A percentile compares a stretch with the other conserved stretches of the same genome.
Evolutionary conservation across 1,140 invertebrate species (phyloP).

Genomic region (Hycleus cichorii): DNA sequence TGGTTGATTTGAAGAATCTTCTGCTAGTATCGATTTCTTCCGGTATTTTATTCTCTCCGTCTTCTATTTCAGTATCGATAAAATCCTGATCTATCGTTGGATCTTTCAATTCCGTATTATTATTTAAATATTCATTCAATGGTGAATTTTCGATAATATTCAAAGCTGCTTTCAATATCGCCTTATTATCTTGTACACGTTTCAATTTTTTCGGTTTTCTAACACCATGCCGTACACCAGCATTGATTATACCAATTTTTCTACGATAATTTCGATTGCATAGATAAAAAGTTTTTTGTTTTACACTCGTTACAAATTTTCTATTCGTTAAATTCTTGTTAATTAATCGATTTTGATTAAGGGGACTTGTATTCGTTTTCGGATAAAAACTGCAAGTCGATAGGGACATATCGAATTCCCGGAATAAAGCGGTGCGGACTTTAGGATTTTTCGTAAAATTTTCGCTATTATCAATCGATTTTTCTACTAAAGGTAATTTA

Average conservation of each 20-base stretch:
- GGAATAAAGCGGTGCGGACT: slow-evolving; percentile 37
- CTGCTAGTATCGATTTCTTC: slow-evolving; percentile 12
- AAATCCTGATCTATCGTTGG: too few species aligned
- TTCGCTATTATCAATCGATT: slow-evolving; percentile 9
- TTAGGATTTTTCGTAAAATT: slow-evolving; percentile 24
- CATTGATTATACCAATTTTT: slow-evolving; percentile 46
- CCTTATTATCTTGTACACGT: neutral
- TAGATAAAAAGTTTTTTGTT: slow-evolving; percentile 8
- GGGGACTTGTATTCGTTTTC: slow-evolving; percentile 29
- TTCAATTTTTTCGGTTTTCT: slow-evolving; percentile 40
- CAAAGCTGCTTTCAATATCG: slow-evolving; percentile 27
- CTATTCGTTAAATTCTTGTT: slow-evolving; percentile 11
- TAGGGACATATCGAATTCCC: slow-evolving; percentile 36
- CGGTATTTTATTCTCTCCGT: too few species aligned
- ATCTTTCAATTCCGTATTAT: too few species aligned
- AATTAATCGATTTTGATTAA: neutral
- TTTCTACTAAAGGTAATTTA: too few species aligned
- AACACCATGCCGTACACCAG: slow-evolving; percentile 49
- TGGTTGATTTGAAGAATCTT: slow-evolving; percentile 35
- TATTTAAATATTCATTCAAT: slow-evolving; percentile 34
- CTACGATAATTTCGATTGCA: too few species aligned
- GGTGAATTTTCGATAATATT: slow-evolving; percentile 33
- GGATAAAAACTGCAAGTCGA: slow-evolving; percentile 49
- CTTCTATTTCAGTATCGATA: too few species aligned
- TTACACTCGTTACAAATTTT: slow-evolving; percentile 15